These are phyloP conservation scores for Idaea aversata DNA, from an alignment of 2,888 invertebrate species.

Conservation along the genomic window DNA sequence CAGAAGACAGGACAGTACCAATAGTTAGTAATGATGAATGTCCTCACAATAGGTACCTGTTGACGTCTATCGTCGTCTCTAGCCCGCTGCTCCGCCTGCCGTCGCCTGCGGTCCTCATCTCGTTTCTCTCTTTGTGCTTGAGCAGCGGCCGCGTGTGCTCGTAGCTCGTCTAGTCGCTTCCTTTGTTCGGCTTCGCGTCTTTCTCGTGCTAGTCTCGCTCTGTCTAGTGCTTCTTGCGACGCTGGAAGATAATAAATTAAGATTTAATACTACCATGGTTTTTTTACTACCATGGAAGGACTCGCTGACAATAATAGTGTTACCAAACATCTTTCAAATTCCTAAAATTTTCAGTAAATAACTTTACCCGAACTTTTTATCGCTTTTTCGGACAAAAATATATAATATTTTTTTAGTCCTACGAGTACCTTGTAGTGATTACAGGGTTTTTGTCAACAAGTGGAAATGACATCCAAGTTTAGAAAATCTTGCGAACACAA, in stretches of 20 bases:
- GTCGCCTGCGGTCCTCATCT: conserved; percentile 89
- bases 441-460: no score
- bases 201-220: conserved; percentile 88
- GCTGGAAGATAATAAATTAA: conserved; percentile 33
- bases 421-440: no score
- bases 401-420: no score
- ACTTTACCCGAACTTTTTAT: no score
- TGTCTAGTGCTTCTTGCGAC: conserved; percentile 77
- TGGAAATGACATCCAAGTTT: neutral
- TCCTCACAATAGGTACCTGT: conserved; percentile 41
- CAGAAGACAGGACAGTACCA: neutral
- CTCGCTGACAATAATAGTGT: no score
- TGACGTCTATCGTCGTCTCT: conserved; percentile 85
- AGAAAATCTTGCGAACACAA: neutral
- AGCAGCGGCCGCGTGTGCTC: conserved; percentile 92
- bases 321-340: no score
- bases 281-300: no score
- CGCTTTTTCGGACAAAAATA: no score
- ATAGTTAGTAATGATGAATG: neutral
- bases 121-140: conserved; percentile 94
- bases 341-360: no score
- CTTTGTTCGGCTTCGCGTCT: conserved; percentile 94
- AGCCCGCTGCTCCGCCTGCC: conserved; percentile 90
- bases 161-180: conserved; percentile 92
- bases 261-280: neutral